phyloP scores from a whole-genome alignment of 1,140 invertebrate genomes.

The Ectropis grisescens region DNA sequence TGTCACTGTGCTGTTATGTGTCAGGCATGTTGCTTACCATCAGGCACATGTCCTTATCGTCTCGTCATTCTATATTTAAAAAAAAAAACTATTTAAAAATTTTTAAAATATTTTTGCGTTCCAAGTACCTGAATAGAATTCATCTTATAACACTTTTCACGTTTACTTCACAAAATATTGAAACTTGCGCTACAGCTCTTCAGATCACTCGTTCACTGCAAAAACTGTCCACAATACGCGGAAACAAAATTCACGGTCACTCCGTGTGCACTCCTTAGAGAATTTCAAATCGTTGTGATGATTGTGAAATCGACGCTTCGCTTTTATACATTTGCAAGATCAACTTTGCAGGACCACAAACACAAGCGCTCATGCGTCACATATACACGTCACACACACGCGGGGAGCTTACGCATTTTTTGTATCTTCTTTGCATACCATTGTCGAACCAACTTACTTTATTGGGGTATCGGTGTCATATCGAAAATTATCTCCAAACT shows the following conservation, averaged over 20 bases:
- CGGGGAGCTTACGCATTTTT: conserved; percentile 35
- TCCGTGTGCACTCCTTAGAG: conserved; percentile 54
- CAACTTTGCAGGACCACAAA: conserved; percentile 36
- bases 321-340: conserved; percentile 68
- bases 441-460: conserved; percentile 38
- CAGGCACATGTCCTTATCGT: too few relatives aligned
- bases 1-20: too few relatives aligned
- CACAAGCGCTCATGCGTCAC: conserved; percentile 22
- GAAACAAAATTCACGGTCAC: conserved; percentile 42
- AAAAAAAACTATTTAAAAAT: conserved; percentile 2
- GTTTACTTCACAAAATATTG: conserved; percentile 16
- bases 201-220: conserved; percentile 41
- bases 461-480: conserved; percentile 47
- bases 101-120: conserved; percentile 4
- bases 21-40: too few relatives aligned
- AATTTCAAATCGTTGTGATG: conserved; percentile 62
- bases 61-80: too few relatives aligned
- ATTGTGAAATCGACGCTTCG: conserved; percentile 65
- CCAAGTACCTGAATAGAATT: conserved; percentile 35
- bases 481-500: conserved; percentile 19
- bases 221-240: conserved; percentile 35
- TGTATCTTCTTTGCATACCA: conserved; percentile 40
- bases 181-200: conserved; percentile 33
- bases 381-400: conserved; percentile 22
- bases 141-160: conserved; percentile 38